Evolutionary conservation across 2,113 vertebrate genomes (phyloP).

Genomic region (Argyrosomus japonicus): DNA sequence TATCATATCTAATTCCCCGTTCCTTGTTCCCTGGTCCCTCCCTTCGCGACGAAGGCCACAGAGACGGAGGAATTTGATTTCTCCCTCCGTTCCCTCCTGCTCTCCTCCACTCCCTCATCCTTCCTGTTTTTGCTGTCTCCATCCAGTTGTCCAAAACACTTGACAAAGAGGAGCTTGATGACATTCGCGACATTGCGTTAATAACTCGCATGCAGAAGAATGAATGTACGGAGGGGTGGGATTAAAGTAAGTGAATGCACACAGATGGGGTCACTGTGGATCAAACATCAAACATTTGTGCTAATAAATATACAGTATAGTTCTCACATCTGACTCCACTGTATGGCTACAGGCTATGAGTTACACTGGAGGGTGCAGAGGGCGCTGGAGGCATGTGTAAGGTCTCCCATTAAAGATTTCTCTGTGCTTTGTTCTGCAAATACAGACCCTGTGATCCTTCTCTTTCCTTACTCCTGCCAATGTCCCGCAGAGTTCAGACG

Average conservation of each 20-base stretch:
- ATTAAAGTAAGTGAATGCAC: conserved; percentile 13
- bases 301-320: conserved; percentile 8
- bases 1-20: conserved; percentile 40
- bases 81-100: neutral
- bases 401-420: conserved; percentile 42
- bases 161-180: conserved; percentile 2
- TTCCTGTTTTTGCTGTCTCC: neutral
- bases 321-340: conserved; percentile 20
- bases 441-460: conserved; percentile 9
- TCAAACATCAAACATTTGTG: neutral
- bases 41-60: neutral
- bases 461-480: conserved; percentile 6
- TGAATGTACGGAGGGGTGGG: neutral
- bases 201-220: neutral
- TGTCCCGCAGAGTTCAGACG: conserved; percentile 42
- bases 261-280: conserved; percentile 7
- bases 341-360: conserved; percentile 14
- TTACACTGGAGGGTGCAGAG: conserved; percentile 5
- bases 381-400: conserved; percentile 26
- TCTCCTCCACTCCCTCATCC: conserved; percentile 1
- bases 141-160: neutral
- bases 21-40: conserved; percentile 4
- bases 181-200: neutral
- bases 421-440: conserved; percentile 32
- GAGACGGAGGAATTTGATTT: conserved; percentile 24